These are phyloP conservation scores for Hippocampus guttulatus DNA, from an alignment of 2,113 vertebrate genomes.

Conservation along the genomic window DNA sequence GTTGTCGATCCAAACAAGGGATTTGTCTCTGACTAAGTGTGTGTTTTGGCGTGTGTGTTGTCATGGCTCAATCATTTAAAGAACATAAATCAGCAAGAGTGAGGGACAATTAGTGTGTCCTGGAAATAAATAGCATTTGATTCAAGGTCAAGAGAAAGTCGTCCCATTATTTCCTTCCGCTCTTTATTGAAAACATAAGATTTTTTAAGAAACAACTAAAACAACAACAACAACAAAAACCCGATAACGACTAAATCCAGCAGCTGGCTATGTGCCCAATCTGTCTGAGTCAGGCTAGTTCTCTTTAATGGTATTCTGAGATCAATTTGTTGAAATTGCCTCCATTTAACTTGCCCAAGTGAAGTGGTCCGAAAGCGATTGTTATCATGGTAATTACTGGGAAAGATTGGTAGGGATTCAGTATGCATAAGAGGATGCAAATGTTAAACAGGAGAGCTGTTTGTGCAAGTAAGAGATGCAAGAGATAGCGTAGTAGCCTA, in stretches of 20 bases:
- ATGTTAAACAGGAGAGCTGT: slow-evolving; percentile 49
- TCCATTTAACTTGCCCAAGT: slow-evolving; percentile 67
- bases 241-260: slow-evolving; percentile 18
- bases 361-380: slow-evolving; percentile 60
- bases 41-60: neutral
- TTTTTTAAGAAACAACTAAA: neutral
- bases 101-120: slow-evolving; percentile 1
- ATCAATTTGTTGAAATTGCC: slow-evolving; percentile 76
- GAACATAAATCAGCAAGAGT: slow-evolving; percentile 5
- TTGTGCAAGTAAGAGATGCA: slow-evolving; percentile 52
- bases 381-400: slow-evolving; percentile 70
- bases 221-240: neutral
- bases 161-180: slow-evolving; percentile 4
- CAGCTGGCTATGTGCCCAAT: slow-evolving; percentile 38
- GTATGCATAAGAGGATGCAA: slow-evolving; percentile 68
- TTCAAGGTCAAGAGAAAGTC: slow-evolving; percentile 44
- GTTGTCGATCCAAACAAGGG: slow-evolving; percentile 47
- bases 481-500: slow-evolving; percentile 46
- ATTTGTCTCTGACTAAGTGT: slow-evolving; percentile 11
- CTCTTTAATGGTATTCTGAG: slow-evolving; percentile 70
- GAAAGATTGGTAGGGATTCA: slow-evolving; percentile 68
- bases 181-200: slow-evolving; percentile 9
- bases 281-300: slow-evolving; percentile 49
- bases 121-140: slow-evolving; percentile 31
- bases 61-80: slow-evolving; percentile 1